Percentiles rank a stretch among this genome's conserved stretches.
These are phyloP conservation scores for Rhodeus uyekii DNA, from an alignment of 2,797 vertebrate genomes.

Conservation along the genomic window DNA sequence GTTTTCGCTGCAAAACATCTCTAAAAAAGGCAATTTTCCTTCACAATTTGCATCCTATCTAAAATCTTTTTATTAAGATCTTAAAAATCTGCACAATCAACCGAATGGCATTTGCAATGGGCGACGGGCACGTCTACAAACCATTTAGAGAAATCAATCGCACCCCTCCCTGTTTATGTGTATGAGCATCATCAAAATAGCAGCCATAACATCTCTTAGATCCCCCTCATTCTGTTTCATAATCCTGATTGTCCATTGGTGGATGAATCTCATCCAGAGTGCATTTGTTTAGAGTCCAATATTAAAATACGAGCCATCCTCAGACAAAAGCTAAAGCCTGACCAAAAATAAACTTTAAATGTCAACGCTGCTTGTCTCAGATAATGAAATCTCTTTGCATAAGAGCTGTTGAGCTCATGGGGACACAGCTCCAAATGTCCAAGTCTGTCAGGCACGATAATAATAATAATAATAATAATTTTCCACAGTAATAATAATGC, in stretches of 20 bases:
- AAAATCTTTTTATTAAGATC: background rate
- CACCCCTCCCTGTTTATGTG: slow-evolving; percentile 24
- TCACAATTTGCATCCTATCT: background rate
- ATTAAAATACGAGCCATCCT: slow-evolving; percentile 21
- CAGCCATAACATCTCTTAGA: slow-evolving; percentile 32
- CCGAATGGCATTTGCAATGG: background rate
- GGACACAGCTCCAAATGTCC: background rate
- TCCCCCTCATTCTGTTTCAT: slow-evolving; percentile 44
- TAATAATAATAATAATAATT: background rate
- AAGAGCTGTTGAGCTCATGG: background rate
- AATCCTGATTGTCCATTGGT: slow-evolving; percentile 48
- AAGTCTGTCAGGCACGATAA: background rate
- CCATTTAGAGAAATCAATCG: slow-evolving; percentile 5
- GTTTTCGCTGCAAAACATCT: background rate
- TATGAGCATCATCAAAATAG: slow-evolving; percentile 50
- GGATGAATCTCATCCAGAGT: background rate
- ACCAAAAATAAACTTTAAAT: slow-evolving; percentile 8
- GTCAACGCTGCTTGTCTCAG: background rate
- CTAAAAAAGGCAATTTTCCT: too few species aligned
- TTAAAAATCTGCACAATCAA: background rate
- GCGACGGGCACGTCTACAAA: background rate
- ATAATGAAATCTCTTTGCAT: background rate
- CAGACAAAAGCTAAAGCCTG: background rate
- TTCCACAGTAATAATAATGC: background rate
- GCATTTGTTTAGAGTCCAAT: slow-evolving; percentile 16